phyloP scores from a whole-genome alignment of 2,113 vertebrate genomes.

The Apteryx owenii region DNA sequence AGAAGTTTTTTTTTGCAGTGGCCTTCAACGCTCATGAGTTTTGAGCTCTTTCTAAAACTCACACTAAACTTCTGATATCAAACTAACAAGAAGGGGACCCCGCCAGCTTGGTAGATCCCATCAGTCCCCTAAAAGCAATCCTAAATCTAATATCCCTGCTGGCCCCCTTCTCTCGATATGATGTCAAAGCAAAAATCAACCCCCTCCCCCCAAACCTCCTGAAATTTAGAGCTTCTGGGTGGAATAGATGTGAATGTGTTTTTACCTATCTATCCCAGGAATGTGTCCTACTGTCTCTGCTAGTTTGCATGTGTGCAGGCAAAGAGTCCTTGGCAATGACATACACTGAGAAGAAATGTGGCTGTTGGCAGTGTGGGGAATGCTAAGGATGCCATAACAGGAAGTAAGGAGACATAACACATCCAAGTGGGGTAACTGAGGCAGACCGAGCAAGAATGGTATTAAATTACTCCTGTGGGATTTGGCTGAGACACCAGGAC shows the following conservation, averaged over 20 bases:
- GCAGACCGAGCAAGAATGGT: slow-evolving; percentile 9
- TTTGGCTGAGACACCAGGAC: background rate
- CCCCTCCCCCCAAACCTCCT: too few relatives aligned
- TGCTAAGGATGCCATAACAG: slow-evolving; percentile 45
- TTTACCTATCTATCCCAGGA: background rate
- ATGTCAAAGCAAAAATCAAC: background rate
- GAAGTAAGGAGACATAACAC: slow-evolving; percentile 17
- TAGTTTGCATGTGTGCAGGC: fast-evolving
- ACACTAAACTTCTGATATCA: background rate
- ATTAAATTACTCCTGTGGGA: slow-evolving; percentile 18
- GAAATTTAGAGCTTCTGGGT: background rate
- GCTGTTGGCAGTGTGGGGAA: background rate
- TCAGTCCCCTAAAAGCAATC: background rate
- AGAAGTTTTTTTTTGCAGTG: background rate
- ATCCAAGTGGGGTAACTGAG: slow-evolving; percentile 51
- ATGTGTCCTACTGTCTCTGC: background rate
- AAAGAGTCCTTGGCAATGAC: background rate
- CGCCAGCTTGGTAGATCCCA: background rate
- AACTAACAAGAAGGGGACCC: background rate
- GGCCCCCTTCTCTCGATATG: background rate
- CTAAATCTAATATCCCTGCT: background rate
- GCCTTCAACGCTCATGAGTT: background rate
- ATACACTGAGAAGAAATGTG: fast-evolving
- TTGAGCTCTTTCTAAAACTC: background rate
- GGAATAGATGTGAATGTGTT: background rate